phyloP scores from a whole-genome alignment of 1,140 invertebrate genomes.

The Drosophila athabasca region DNA sequence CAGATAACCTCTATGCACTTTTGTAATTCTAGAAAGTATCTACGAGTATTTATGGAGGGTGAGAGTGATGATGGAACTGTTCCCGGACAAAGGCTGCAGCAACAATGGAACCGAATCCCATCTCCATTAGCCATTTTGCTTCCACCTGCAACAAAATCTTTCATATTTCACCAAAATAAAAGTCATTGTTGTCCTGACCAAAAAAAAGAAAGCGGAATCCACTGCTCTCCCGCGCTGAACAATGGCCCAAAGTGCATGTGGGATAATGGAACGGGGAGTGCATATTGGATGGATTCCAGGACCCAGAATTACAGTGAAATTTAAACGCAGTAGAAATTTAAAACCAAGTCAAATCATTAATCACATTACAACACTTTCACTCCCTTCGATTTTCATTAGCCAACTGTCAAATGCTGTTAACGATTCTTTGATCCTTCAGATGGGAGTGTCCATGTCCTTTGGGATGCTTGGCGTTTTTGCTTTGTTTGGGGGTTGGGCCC shows the following conservation, averaged over 20 bases:
- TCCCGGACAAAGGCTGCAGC: conserved; percentile 5
- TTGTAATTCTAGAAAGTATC: conserved; percentile 44
- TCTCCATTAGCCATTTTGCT: conserved; percentile 27
- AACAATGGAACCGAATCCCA: conserved; percentile 24
- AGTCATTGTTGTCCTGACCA: conserved; percentile 41
- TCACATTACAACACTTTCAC: conserved; percentile 58
- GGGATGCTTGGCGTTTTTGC: conserved; percentile 37
- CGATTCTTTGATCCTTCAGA: conserved; percentile 20
- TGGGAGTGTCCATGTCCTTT: conserved; percentile 30
- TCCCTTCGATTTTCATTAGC: conserved; percentile 57
- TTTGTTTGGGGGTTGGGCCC: conserved; percentile 14
- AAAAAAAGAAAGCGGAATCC: conserved; percentile 20
- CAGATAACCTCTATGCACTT: conserved; percentile 64
- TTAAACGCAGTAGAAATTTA: conserved; percentile 36
- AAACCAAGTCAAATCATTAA: conserved; percentile 41
- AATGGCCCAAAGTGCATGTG: conserved; percentile 42
- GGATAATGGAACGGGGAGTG: conserved; percentile 35
- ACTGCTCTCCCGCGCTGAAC: conserved; percentile 30
- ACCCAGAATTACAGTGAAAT: conserved; percentile 42
- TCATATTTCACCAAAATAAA: conserved; percentile 32
- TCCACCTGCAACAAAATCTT: conserved; percentile 28
- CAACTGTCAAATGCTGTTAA: conserved; percentile 58
- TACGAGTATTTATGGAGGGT: neutral
- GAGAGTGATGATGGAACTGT: neutral
- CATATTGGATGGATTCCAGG: conserved; percentile 31